These are phyloP conservation scores for Trypoxylon attenuatum DNA, from an alignment of 2,888 invertebrate genomes.

Conservation along the genomic window DNA sequence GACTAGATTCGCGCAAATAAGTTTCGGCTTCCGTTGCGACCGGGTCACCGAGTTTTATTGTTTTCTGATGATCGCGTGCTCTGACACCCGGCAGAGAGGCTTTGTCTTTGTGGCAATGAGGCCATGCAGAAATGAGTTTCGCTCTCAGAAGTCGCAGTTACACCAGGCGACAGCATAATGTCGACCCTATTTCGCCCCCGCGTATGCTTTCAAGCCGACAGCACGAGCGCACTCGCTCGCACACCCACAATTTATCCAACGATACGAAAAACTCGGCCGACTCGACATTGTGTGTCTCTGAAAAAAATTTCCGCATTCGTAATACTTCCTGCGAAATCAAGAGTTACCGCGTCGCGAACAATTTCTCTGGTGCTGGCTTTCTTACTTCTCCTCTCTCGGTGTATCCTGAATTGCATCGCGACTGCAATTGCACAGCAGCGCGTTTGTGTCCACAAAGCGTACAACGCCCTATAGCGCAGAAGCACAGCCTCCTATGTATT, in stretches of 20 bases:
- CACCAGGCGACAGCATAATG: slow-evolving; percentile 9
- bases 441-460: background rate
- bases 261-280: background rate
- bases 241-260: slow-evolving; percentile 11
- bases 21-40: too few species aligned
- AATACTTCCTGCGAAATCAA: slow-evolving; percentile 18
- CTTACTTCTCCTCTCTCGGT: background rate
- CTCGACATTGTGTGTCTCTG: background rate
- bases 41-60: slow-evolving; percentile 14
- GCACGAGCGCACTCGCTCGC: too few species aligned
- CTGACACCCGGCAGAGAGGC: too few species aligned
- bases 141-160: slow-evolving; percentile 3
- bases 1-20: too few species aligned
- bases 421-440: slow-evolving; percentile 10
- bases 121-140: background rate
- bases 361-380: slow-evolving; percentile 13
- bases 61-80: too few species aligned
- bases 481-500: background rate
- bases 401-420: slow-evolving; percentile 1
- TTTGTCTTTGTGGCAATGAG: too few species aligned
- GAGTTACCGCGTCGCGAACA: slow-evolving; percentile 7
- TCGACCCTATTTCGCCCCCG: slow-evolving; percentile 9
- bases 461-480: slow-evolving; percentile 2
- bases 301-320: slow-evolving; percentile 5
- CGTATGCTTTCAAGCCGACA: slow-evolving; percentile 12